Evolutionary conservation across 2,113 vertebrate species (phyloP).

Genomic region (Scytalopus superciliaris): DNA sequence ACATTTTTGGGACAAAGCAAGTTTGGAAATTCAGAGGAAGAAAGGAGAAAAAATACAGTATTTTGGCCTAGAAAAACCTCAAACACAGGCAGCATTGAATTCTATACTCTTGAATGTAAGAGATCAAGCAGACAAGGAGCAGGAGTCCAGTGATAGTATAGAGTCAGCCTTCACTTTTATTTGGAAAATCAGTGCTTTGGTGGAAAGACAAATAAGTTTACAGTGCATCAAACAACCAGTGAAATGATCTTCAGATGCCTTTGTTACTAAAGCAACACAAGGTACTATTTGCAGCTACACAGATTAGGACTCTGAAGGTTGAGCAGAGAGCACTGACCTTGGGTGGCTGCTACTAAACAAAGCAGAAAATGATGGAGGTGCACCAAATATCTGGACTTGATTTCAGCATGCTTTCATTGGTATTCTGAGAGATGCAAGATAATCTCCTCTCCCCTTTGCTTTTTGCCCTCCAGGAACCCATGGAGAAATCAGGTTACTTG

Average conservation of each 20-base stretch:
- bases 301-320: background rate
- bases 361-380: background rate
- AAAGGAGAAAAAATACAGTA: background rate
- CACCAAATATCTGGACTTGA: background rate
- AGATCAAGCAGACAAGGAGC: background rate
- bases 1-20: background rate
- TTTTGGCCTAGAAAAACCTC: background rate
- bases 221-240: background rate
- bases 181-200: background rate
- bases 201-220: background rate
- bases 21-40: background rate
- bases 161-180: background rate
- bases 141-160: background rate
- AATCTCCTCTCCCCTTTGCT: background rate
- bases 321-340: background rate
- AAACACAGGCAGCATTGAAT: background rate
- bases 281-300: background rate
- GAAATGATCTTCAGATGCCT: background rate
- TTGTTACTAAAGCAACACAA: background rate
- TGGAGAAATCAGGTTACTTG: constrained; percentile 90
- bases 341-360: background rate
- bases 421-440: background rate
- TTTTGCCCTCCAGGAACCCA: constrained; percentile 74
- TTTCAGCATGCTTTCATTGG: background rate
- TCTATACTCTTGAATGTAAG: background rate